These are phyloP conservation scores for Bursaphelenchus mucronatus DNA, from an alignment of 1,140 invertebrate genomes.

Conservation along the genomic window DNA sequence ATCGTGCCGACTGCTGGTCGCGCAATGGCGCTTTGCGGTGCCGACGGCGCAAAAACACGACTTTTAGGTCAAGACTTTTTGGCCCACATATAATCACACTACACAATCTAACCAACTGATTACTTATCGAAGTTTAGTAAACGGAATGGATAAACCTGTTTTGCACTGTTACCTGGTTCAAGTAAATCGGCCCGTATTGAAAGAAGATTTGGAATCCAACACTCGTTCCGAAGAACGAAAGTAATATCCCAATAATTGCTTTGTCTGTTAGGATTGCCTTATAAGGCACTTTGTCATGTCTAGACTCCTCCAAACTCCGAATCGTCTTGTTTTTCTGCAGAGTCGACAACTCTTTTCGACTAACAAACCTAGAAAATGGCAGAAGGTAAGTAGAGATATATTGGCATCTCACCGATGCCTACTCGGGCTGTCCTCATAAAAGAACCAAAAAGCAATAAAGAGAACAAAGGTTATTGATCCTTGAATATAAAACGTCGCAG, in stretches of 20 bases:
- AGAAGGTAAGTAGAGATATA: neutral
- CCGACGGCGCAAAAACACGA: too few species aligned
- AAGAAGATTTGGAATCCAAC: conserved; percentile 29
- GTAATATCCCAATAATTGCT: conserved; percentile 28
- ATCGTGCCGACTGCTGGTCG: too few species aligned
- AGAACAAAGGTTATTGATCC: conserved; percentile 34
- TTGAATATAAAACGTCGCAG: conserved; percentile 46
- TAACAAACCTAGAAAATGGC: conserved; percentile 14
- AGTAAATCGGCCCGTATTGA: conserved; percentile 39
- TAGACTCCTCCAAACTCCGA: neutral
- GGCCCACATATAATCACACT: too few species aligned
- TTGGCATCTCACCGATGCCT: conserved; percentile 29
- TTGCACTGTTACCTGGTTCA: conserved; percentile 21
- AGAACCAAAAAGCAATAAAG: conserved; percentile 37
- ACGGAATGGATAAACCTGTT: too few species aligned
- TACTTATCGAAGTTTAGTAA: too few species aligned
- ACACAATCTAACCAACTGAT: too few species aligned
- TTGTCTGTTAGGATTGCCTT: conserved; percentile 22
- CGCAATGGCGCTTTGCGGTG: too few species aligned
- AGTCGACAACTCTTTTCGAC: conserved; percentile 15
- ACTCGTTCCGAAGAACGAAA: conserved; percentile 28
- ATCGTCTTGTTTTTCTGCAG: conserved; percentile 12
- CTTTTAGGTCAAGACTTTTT: too few species aligned
- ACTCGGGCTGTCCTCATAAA: conserved; percentile 39
- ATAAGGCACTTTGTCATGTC: conserved; percentile 19